These are phyloP conservation scores for Drosophila nigricruria DNA, from an alignment of 2,888 invertebrate species.

Conservation along the genomic window DNA sequence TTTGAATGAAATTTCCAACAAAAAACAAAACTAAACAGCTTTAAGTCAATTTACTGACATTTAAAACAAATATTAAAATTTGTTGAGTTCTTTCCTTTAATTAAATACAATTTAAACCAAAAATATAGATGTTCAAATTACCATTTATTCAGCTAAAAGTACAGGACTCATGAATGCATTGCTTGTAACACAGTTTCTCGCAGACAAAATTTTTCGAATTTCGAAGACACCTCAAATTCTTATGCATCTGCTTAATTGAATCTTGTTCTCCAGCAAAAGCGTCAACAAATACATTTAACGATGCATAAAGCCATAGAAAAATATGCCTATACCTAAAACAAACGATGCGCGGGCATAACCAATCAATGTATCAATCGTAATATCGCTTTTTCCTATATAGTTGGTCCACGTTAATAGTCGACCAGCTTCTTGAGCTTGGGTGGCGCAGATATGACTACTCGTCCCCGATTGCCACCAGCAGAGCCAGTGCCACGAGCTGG, in stretches of 20 bases:
- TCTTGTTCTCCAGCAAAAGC: slow-evolving; percentile 10
- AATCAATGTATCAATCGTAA: slow-evolving; percentile 8
- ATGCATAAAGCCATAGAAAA: slow-evolving; percentile 39
- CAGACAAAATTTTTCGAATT: not conserved
- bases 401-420: slow-evolving; percentile 71
- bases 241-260: slow-evolving; percentile 27
- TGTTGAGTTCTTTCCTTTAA: too few species aligned
- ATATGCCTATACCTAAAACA: slow-evolving; percentile 52
- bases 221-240: not conserved
- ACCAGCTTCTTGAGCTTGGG: slow-evolving; percentile 84
- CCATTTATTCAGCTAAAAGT: not conserved
- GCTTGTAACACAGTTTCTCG: not conserved
- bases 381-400: slow-evolving; percentile 9
- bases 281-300: slow-evolving; percentile 44
- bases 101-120: not conserved
- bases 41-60: too few species aligned
- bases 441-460: slow-evolving; percentile 83
- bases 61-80: not conserved
- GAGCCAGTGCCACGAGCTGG: slow-evolving; percentile 49
- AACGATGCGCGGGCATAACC: slow-evolving; percentile 28
- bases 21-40: too few species aligned
- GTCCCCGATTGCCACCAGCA: slow-evolving; percentile 74
- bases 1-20: too few species aligned
- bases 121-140: not conserved
- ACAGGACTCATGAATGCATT: not conserved